Conservation (phyloP, 2,113 vertebrate species). For the Phrynosoma blainvillii region DNA sequence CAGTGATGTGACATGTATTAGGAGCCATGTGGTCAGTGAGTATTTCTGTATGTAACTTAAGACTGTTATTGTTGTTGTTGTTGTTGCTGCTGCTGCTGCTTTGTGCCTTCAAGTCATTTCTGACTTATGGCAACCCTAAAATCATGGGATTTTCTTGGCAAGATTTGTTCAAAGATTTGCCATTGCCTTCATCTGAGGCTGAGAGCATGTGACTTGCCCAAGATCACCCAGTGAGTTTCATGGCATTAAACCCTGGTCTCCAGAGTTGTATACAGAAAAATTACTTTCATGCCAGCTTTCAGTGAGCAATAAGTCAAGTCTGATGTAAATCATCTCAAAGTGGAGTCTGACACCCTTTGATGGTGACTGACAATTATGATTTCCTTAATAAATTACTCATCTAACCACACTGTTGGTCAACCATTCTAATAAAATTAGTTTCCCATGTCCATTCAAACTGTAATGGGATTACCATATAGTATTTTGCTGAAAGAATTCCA, state of each 20-base stretch:
- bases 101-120: too few species aligned
- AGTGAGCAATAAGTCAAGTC: not conserved
- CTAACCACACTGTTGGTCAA: not conserved
- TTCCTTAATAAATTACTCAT: not conserved
- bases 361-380: not conserved
- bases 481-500: constrained; percentile 24
- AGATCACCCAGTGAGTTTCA: too few species aligned
- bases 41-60: not conserved
- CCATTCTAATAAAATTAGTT: not conserved
- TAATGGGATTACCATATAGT: constrained; percentile 14
- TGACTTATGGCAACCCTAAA: too few species aligned
- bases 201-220: too few species aligned
- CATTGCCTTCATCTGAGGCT: too few species aligned
- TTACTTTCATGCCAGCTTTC: not conserved
- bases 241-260: too few species aligned
- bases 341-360: not conserved
- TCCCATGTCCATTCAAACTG: not conserved
- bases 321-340: constrained; percentile 5
- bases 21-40: not conserved
- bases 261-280: not conserved
- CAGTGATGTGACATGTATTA: not conserved
- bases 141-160: too few species aligned
- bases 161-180: too few species aligned
- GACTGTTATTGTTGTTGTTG: too few species aligned
- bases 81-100: too few species aligned